Evolutionary conservation across 2,797 vertebrate species (phyloP).

Genomic region (Ceryle rudis): DNA sequence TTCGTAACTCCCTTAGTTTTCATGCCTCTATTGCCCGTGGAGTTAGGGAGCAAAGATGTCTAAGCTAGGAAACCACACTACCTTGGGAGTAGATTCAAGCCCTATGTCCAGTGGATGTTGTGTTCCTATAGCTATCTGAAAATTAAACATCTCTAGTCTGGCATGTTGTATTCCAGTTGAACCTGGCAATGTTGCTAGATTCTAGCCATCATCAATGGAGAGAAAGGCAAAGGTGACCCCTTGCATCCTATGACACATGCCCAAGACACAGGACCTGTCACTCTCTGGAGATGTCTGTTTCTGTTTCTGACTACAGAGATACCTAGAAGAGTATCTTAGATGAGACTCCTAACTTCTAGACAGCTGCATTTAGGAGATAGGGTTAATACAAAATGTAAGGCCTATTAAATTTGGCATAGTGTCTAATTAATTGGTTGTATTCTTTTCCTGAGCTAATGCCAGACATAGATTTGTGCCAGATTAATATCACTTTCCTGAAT

Average conservation of each 20-base stretch:
- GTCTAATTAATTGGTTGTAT: conserved; percentile 24
- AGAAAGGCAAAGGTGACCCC: background rate
- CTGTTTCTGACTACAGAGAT: background rate
- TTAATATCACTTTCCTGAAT: background rate
- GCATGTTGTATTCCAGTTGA: background rate
- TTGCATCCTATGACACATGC: background rate
- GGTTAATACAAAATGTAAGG: background rate
- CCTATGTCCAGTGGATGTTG: background rate
- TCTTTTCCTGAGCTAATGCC: background rate
- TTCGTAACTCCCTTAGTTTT: background rate
- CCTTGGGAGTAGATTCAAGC: background rate
- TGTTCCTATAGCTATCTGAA: background rate
- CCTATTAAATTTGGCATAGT: background rate
- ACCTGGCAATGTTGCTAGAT: background rate
- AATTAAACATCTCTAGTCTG: background rate
- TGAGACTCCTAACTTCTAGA: background rate
- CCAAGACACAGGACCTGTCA: background rate
- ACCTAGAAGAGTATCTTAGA: background rate
- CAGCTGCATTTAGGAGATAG: background rate
- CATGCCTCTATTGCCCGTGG: background rate
- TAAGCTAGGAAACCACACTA: background rate
- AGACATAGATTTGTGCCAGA: background rate
- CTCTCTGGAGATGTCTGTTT: background rate
- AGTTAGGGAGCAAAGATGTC: background rate
- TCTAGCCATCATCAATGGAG: background rate